Percentiles rank a stretch among this genome's conserved stretches.
Evolutionary conservation across 2,797 vertebrate species (phyloP).

Genomic region (Lacerta agilis): DNA sequence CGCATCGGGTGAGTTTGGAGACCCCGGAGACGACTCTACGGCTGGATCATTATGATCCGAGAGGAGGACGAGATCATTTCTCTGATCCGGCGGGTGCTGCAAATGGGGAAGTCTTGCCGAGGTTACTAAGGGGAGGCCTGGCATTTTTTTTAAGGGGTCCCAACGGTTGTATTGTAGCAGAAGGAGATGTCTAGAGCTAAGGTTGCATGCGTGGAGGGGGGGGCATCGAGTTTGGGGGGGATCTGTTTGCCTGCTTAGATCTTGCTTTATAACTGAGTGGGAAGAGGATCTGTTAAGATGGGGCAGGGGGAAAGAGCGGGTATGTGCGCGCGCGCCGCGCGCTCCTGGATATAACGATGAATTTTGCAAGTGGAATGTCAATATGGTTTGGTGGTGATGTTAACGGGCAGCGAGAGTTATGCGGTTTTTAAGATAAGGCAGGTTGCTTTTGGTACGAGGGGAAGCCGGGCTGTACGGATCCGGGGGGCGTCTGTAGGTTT

Average conservation of each 20-base stretch:
- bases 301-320: neutral
- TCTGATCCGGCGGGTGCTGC: neutral
- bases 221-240: neutral
- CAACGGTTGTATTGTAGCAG: too few relatives aligned
- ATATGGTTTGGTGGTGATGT: neutral
- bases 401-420: neutral
- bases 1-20: constrained; percentile 87
- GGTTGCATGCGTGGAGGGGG: neutral
- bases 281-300: neutral
- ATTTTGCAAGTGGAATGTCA: neutral
- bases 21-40: neutral
- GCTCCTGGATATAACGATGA: too few relatives aligned
- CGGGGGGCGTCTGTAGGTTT: neutral
- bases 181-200: neutral
- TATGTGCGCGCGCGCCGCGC: neutral
- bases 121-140: too few relatives aligned
- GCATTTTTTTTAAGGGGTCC: neutral
- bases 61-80: neutral
- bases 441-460: neutral
- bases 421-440: too few relatives aligned
- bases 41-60: neutral
- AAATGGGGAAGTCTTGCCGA: neutral
- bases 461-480: neutral
- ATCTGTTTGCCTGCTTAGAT: neutral
- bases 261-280: neutral